Percentiles rank a stretch among this genome's conserved stretches.
phyloP scores from a whole-genome alignment of 2,113 vertebrate genomes.

The Muntiacus reevesi region DNA sequence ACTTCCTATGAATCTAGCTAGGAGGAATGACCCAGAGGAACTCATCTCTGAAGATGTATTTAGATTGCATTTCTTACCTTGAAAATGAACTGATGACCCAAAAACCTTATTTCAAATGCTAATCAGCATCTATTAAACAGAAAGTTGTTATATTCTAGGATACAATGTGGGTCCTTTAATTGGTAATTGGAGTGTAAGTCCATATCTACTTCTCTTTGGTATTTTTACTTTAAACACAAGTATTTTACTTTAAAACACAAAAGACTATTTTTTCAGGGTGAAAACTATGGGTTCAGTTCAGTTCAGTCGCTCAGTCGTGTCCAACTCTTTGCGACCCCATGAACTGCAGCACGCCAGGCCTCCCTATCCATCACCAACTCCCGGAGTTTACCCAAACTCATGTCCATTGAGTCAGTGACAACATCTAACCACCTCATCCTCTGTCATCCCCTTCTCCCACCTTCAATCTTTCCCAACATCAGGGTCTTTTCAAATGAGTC shows the following conservation, averaged over 20 bases:
- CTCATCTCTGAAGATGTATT: constrained; percentile 33
- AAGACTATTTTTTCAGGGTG: not conserved
- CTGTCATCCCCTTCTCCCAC: no score
- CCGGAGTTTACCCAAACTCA: no score
- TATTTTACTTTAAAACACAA: not conserved
- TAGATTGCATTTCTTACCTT: constrained; percentile 21
- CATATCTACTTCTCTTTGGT: not conserved
- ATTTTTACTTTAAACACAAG: not conserved
- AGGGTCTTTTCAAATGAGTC: no score
- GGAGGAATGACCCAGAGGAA: constrained; percentile 41
- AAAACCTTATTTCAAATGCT: constrained; percentile 65
- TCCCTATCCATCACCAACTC: no score
- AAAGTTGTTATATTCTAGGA: constrained; percentile 7
- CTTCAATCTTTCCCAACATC: no score
- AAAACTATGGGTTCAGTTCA: not conserved
- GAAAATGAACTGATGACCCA: constrained; percentile 52
- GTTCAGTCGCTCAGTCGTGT: no score
- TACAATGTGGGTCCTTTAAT: not conserved
- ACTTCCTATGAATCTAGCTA: constrained; percentile 13
- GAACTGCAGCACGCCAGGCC: no score
- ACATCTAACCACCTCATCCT: no score
- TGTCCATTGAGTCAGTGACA: no score
- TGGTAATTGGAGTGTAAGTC: not conserved
- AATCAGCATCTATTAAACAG: constrained; percentile 13
- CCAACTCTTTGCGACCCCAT: no score